Percentiles rank a stretch among this genome's conserved stretches.
Evolutionary conservation across 2,888 invertebrate species (phyloP).

Genomic region (Sinohyriopsis cumingii): DNA sequence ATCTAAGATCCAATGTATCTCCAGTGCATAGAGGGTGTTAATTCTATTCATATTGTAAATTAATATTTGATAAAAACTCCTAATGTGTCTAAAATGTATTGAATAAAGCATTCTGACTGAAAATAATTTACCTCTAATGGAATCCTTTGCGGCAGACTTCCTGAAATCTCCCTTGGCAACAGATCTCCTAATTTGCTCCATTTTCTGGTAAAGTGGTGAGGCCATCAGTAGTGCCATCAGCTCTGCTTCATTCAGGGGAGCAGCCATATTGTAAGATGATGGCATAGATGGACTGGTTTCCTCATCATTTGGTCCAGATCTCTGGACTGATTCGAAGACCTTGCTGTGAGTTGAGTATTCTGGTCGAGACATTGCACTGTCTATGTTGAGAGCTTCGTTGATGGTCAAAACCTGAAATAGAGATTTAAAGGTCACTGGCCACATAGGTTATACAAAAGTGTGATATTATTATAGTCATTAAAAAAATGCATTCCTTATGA

Average conservation of each 20-base stretch:
- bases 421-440: background rate
- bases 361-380: constrained; percentile 33
- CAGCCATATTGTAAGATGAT: constrained; percentile 58
- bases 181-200: constrained; percentile 64
- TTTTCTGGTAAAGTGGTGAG: constrained; percentile 68
- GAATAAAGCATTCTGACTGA: too few species aligned
- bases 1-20: too few species aligned
- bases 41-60: too few species aligned
- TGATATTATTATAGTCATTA: too few species aligned
- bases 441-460: background rate
- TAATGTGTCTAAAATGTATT: too few species aligned
- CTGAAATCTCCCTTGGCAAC: constrained; percentile 51
- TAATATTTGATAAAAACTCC: too few species aligned
- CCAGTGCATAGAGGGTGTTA: too few species aligned
- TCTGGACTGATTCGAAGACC: constrained; percentile 5
- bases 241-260: constrained; percentile 67
- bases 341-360: constrained; percentile 21
- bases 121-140: too few species aligned
- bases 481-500: too few species aligned
- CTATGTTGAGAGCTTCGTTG: constrained; percentile 64
- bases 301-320: constrained; percentile 7
- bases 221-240: constrained; percentile 66
- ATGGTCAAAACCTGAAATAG: constrained; percentile 59
- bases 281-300: constrained; percentile 40
- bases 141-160: too few species aligned